Evolutionary conservation across 2,113 vertebrate genomes (phyloP), one percentile per base, ranked within the genome.

Genomic region (Bos taurus): DNA sequence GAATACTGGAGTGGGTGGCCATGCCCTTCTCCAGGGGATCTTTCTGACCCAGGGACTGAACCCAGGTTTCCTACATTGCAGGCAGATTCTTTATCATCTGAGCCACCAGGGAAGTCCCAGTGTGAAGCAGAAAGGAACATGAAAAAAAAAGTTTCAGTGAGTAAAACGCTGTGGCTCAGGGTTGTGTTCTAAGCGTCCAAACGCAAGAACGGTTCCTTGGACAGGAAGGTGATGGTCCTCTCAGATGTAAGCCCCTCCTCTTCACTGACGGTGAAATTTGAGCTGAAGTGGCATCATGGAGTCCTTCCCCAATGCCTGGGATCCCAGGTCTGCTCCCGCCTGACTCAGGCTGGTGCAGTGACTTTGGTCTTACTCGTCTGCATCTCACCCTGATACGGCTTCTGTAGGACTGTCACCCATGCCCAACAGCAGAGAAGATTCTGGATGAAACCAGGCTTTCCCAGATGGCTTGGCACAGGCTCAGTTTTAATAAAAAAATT

Each of bases 271-370:
- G 67, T 11, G 0, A 3, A 25, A 28, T n/a, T 30, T 16, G 21
- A 21, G 54, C 8, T 4, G 4, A 56, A 23, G 21, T 16, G 9
- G 10, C 21, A 3, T 5, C 43, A 2, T 23, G 0, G 52, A 36
- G 12, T 3, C 14, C 52, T 33, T 16, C 16, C 36, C 23, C 0
- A 0, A 3, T 16, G 2, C 8, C 13, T 0, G 3, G 33, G 40
- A 21, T 74, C 7, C 1, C 1, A 10, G 17, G 3, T 13, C 40
- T 14, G 33, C 15, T 40, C 33, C 62, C 3, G 36, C 46, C 11
- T 6, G 11, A 2, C 7, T 1, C 19, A 3, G 36, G 15, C 33
- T 1, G 23, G 12, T 1, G 30, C 7, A 0, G 0, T 2, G 25
- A 12, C 64, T 9, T 33, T 10, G 25, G 13, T 25, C 50, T 78